Evolutionary conservation across 2,888 invertebrate genomes (phyloP), one percentile per base, ranked within the genome.

Genomic region (Odontothrips loti): DNA sequence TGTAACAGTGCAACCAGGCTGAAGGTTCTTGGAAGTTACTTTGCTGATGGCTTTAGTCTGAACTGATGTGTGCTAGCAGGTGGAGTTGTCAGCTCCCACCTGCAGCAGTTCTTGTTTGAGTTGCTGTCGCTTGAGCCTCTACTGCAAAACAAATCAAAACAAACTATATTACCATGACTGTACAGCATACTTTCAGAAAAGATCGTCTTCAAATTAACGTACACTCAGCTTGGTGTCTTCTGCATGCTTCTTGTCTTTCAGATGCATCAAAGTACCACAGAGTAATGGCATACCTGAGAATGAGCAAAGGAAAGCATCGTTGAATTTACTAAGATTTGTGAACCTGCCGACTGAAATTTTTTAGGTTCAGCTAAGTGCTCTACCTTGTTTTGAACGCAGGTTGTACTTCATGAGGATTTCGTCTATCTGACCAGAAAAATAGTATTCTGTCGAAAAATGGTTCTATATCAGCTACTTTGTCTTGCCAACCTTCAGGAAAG

Each of bases 381-480:
- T 84, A 90, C 90, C 91, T 88, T n/a, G 96, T 96, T 86, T 92
- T 91, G 86, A 91, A 95, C 0, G 98, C 94, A 1, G 98, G 97
- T 87, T 96, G 95, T 0, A 99, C 98, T 89, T 98, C 98, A 86
- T 98, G 98, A 0, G 98, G 98, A 89, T 98, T 98, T 84, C 98
- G 91, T 85, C 95, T 90, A 86, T 98, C 98, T 0, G 98, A 98
- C 98, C 98, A 99, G 90, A 99, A 99, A 89, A 98, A 97, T 85
- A 98, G 90, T 87, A 98, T 92, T 82, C 98, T 89, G 88, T 99
- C 98, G 88, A 98, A 97, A 81, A 94, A 89, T 0, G 98, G 98
- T 86, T 95, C 96, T 85, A 99, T 96, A 86, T 97, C 94, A 0
- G 97, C 97, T 79, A 92, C 95, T 86, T 92, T 91, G 84, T 95